Evolutionary conservation across 2,888 invertebrate species (phyloP).

Genomic region (Zhuqinia jingwanae): DNA sequence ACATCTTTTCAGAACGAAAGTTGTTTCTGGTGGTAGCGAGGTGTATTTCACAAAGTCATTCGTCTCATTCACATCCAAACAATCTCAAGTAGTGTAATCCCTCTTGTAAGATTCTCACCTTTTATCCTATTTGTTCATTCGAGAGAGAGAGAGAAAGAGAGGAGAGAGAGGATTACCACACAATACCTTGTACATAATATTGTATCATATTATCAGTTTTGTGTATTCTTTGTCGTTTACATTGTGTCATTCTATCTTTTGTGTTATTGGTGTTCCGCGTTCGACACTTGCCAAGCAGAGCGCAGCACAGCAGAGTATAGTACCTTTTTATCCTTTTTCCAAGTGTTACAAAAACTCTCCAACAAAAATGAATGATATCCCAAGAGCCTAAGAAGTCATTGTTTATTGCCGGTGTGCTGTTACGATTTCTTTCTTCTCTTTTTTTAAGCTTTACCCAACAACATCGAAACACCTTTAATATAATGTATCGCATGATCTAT

Average conservation of each 20-base stretch:
- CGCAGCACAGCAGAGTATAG: no score
- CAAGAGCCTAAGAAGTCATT: constrained; percentile 61
- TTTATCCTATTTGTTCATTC: constrained; percentile 5
- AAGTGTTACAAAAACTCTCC: constrained; percentile 8
- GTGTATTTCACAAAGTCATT: no score
- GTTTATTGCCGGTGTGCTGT: constrained; percentile 53
- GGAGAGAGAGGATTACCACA: constrained; percentile 28
- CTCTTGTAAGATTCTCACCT: constrained; percentile 44
- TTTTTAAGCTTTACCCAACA: neutral
- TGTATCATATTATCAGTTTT: neutral
- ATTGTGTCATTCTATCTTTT: neutral
- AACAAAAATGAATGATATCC: constrained; percentile 51
- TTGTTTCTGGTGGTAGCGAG: no score
- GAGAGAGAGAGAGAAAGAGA: no score
- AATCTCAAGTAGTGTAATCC: constrained; percentile 32
- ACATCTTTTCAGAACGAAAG: no score
- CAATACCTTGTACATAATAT: neutral
- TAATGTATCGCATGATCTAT: constrained; percentile 2
- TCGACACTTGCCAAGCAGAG: no score
- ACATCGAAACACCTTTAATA: neutral
- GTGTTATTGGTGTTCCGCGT: neutral
- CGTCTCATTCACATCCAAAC: neutral
- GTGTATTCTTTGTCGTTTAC: neutral
- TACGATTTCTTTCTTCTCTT: neutral
- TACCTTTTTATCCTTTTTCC: constrained; percentile 18